These are phyloP conservation scores for Brachymystax lenok DNA, from an alignment of 2,797 vertebrate genomes.

Conservation along the genomic window DNA sequence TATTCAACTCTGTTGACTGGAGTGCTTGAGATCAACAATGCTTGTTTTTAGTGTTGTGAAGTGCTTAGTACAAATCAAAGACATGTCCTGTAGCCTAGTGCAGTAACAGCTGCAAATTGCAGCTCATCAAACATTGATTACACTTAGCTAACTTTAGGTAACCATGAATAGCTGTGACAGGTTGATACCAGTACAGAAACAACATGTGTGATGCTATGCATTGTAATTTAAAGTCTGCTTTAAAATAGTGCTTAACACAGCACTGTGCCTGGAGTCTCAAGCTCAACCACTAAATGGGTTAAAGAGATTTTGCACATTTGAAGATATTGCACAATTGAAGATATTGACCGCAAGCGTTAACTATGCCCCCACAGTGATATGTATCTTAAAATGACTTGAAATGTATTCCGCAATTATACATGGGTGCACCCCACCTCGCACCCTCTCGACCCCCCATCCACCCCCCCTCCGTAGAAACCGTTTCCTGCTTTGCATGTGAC, in stretches of 20 bases:
- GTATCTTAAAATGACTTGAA: constrained; percentile 35
- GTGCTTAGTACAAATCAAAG: not conserved
- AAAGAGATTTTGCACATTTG: constrained; percentile 26
- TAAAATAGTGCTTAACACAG: not conserved
- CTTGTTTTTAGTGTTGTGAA: not conserved
- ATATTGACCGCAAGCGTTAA: constrained; percentile 30
- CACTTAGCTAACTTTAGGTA: not conserved
- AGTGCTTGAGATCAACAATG: not conserved
- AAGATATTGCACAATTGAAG: constrained; percentile 39
- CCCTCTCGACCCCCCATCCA: not conserved
- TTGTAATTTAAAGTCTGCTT: not conserved
- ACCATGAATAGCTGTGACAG: not conserved
- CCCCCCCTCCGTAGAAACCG: not conserved
- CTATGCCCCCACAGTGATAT: constrained; percentile 39
- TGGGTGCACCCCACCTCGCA: constrained; percentile 25
- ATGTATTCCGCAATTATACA: constrained; percentile 53
- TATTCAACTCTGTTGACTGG: not conserved
- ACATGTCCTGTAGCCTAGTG: not conserved
- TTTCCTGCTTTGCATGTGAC: constrained; percentile 44
- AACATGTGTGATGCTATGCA: not conserved
- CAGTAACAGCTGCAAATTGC: not conserved
- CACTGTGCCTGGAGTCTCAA: constrained; percentile 15
- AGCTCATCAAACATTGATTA: not conserved
- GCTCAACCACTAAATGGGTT: not conserved
- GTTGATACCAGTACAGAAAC: not conserved